Conservation (phyloP, 2,113 vertebrate species). For the Smithornis capensis region DNA sequence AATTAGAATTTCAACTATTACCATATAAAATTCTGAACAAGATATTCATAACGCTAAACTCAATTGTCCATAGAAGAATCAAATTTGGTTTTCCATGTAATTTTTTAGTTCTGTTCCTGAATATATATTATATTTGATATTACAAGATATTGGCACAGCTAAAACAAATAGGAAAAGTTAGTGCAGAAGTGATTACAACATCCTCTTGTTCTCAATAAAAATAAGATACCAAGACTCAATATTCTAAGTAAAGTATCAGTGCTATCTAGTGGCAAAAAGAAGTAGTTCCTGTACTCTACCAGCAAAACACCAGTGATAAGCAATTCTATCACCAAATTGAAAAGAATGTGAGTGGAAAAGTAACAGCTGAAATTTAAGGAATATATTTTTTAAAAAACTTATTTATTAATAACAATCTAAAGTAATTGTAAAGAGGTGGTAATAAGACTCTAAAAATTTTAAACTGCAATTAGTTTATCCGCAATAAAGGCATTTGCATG, state of each 20-base stretch:
- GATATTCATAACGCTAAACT: not conserved
- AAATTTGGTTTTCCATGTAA: not conserved
- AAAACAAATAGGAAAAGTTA: not conserved
- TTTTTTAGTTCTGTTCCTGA: not conserved
- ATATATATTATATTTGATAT: not conserved
- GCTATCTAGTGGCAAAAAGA: conserved; percentile 71
- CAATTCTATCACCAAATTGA: not conserved
- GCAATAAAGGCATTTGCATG: not conserved
- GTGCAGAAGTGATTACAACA: not conserved
- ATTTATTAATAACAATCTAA: not conserved
- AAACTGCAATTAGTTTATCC: not conserved
- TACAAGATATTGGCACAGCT: not conserved
- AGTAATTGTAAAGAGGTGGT: not conserved
- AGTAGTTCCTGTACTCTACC: not conserved
- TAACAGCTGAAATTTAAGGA: not conserved
- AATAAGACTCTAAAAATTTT: not conserved
- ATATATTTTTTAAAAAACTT: not conserved
- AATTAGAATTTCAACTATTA: not conserved
- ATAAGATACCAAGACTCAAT: not conserved
- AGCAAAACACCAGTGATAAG: not conserved
- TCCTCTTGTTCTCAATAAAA: not conserved
- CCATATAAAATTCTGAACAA: not conserved
- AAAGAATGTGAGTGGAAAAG: not conserved
- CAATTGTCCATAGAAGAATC: not conserved
- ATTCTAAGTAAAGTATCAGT: conserved; percentile 50